phyloP scores from a whole-genome alignment of 1,140 invertebrate genomes.

The Tribolium madens region DNA sequence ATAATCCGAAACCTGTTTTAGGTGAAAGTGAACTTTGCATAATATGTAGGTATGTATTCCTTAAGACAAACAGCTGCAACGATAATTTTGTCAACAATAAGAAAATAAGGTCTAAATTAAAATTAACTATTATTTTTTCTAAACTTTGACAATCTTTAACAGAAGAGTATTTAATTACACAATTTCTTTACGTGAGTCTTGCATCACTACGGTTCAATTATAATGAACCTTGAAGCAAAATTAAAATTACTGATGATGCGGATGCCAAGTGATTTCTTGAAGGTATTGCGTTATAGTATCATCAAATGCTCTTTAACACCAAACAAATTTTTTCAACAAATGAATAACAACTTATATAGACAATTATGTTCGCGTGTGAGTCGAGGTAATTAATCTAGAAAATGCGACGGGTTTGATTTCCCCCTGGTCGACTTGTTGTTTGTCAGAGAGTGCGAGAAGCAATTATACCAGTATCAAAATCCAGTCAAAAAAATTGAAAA shows the following conservation, averaged over 20 bases:
- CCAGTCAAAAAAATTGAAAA: constrained; percentile 8
- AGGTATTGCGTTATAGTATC: background rate
- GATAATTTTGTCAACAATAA: too few relatives aligned
- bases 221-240: background rate
- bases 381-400: constrained; percentile 33
- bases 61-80: background rate
- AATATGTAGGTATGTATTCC: background rate
- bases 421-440: constrained; percentile 41
- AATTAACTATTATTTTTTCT: background rate
- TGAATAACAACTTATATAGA: background rate
- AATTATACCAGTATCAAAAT: constrained; percentile 10
- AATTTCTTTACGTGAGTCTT: background rate
- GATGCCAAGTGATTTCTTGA: background rate
- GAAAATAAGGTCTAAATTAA: too few relatives aligned
- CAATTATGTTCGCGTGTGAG: constrained; percentile 33
- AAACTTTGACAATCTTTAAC: background rate
- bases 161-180: constrained; percentile 15
- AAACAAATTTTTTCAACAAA: background rate
- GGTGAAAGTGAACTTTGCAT: constrained; percentile 36
- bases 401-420: constrained; percentile 25
- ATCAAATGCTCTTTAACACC: background rate
- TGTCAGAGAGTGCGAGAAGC: constrained; percentile 35
- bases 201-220: constrained; percentile 1
- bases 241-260: background rate
- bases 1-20: constrained; percentile 23